Base-by-base conservation (phyloP, 1,140 invertebrate genomes). In the Pogonomyrmex barbatus region DNA sequence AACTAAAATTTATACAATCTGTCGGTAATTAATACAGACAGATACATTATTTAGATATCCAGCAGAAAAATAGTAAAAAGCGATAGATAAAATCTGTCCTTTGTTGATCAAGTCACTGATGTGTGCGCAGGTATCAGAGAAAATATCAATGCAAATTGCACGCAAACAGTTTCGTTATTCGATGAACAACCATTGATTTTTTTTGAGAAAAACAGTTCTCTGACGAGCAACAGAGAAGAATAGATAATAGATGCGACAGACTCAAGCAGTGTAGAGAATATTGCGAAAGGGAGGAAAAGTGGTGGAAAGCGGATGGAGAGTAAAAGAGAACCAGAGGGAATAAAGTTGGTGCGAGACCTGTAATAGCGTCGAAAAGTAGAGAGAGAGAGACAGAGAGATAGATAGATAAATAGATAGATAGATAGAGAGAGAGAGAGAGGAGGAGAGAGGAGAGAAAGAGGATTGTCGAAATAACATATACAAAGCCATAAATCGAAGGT, bases 401-500 rank as follows among this genome's bases (percentile, higher is more conserved):
- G 24, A 24, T 24, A 67, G 17, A 67, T 6, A 12, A 3, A 42
- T 4, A 67, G 39, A 36, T n/a, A 81, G 9, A 39, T 4, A n/a
- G 36, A 52, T 1, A 52, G 68, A 67, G 77, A 56, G 4, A 58
- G 58, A 81, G 30, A 60, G 52, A 87, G 52, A 70, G 56, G 54
- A 39, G 4, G 10, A 12, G 1, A 36, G n/a, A 12, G 45, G 52
- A 42, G 62, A 87, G 60, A 36, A 17, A 52, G 54, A 87, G 58
- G 77, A 36, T 36, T 70, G 60, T 90, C 88, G 86, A 88, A 88
- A 85, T 85, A 85, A 77, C 58, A 63, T 52, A 65, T 36, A 58
- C 70, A 58, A 45, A 73, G 81, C 60, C 82, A 82, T 77, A 89
- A 88, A 89, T 90, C 88, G 86, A 73, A 88, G 45, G 58, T 33